Conservation (phyloP, 2,113 vertebrate species). For the Corythornis vintsioides region DNA sequence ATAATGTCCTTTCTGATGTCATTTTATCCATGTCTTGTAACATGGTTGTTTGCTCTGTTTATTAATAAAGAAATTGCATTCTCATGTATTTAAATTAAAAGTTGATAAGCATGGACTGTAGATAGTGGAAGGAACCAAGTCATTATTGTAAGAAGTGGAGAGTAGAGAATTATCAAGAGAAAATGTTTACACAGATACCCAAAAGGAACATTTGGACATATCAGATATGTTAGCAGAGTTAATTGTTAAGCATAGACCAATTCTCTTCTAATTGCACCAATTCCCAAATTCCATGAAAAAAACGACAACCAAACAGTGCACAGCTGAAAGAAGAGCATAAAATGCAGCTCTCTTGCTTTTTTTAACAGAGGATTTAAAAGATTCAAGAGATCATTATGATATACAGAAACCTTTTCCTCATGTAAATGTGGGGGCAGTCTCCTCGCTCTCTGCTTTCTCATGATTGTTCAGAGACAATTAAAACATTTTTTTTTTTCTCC, state of each 20-base stretch:
- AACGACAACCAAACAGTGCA: neutral
- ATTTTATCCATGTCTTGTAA: neutral
- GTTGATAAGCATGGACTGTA: neutral
- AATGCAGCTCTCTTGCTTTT: conserved; percentile 13
- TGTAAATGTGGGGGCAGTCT: conserved; percentile 41
- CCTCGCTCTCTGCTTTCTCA: conserved; percentile 37
- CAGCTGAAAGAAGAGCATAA: conserved; percentile 10
- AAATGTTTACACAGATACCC: neutral
- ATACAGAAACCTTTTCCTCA: conserved; percentile 41
- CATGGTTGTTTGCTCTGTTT: neutral
- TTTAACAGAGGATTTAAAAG: conserved; percentile 53
- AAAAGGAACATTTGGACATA: conserved; percentile 12
- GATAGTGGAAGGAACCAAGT: neutral
- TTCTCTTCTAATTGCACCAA: conserved; percentile 5
- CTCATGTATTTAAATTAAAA: neutral
- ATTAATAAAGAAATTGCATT: neutral
- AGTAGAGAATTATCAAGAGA: neutral
- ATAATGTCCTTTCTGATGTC: neutral
- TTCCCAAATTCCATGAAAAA: conserved; percentile 12
- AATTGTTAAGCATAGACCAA: conserved; percentile 13
- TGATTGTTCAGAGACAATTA: conserved; percentile 34
- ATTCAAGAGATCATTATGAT: conserved; percentile 48
- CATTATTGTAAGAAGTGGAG: neutral
- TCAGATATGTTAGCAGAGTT: conserved; percentile 7
- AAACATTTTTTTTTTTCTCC: conserved; percentile 37